phyloP scores from a whole-genome alignment of 2,888 invertebrate genomes.

The Crematogaster levior region DNA sequence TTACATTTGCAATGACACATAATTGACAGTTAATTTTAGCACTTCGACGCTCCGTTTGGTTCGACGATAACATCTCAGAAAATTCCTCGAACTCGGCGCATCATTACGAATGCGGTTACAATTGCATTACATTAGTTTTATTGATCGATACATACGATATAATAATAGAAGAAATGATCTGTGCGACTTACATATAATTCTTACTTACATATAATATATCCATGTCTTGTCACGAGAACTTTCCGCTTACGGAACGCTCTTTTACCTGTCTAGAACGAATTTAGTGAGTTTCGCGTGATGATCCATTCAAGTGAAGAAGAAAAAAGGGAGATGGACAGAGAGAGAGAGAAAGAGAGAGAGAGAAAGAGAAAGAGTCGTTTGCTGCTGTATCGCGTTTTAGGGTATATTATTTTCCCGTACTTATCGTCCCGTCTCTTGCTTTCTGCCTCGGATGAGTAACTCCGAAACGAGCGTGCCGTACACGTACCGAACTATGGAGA shows the following conservation, averaged over 20 bases:
- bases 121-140: neutral
- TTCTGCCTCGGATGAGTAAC: slow-evolving; percentile 55
- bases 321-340: too few relatives aligned
- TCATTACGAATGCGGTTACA: neutral
- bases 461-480: slow-evolving; percentile 33
- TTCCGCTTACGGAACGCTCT: neutral
- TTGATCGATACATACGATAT: neutral
- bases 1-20: slow-evolving; percentile 37
- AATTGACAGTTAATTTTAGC: slow-evolving; percentile 43
- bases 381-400: slow-evolving; percentile 19
- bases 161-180: neutral
- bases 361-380: slow-evolving; percentile 3
- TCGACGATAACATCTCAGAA: slow-evolving; percentile 13
- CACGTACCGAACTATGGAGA: slow-evolving; percentile 22
- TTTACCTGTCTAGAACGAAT: neutral
- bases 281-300: neutral
- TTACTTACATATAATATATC: neutral
- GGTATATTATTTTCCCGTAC: slow-evolving; percentile 1
- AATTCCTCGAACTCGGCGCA: neutral
- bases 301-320: neutral
- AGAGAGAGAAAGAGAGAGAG: neutral
- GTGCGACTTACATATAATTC: neutral
- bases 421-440: slow-evolving; percentile 21
- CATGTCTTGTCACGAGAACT: neutral
- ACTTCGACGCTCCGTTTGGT: neutral